Evolutionary conservation across 2,113 vertebrate genomes (phyloP), one percentile per base, ranked within the genome.

Genomic region (Pteruthius melanotis): DNA sequence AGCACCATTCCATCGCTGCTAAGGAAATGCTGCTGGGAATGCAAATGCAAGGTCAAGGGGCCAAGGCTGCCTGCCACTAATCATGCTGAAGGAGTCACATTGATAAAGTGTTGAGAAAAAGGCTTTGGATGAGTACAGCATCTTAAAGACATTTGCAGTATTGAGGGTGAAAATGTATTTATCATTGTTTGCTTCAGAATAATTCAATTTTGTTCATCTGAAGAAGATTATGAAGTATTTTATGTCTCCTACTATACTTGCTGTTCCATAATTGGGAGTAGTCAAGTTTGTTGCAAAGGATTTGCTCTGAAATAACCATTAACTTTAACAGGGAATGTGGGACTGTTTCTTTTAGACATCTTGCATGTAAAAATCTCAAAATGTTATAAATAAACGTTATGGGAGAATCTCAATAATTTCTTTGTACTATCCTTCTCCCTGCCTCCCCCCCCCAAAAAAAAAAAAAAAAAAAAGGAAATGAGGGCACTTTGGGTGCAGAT

Each of bases 391-490:
- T 56, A 9, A 60, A 89, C 86, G 21, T 57, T 23, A 42, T 28
- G 35, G 19, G 26, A 87, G 19, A 74, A 50, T 72, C n/a, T 40
- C 44, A 63, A 7, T 59, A 42, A 60, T 53, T 75, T 74, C 14
- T 83, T 77, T 53, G 27, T 6, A 35, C 70, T 54, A 45, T 49
- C 3, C 10, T 44, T 66, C 15, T 54, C 12, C 5, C 16, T 4
- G 9, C 8, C 16, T 2, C 5, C 13, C 2, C 2, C 27, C 9
- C 3, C n/a, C n/a, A n/a, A n/a, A n/a, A n/a, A n/a, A n/a, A n/a
- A n/a, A 10, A 21, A 5, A 17, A 37, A 31, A 50, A 56, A 56
- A 42, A 35, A 28, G 1, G 3, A 13, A n/a, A 28, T 40, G 33
- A 31, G 13, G 50, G 3, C 19, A 45, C 11, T 53, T 50, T 31